phyloP scores from a whole-genome alignment of 2,113 vertebrate genomes.

The Eurypyga helias region DNA sequence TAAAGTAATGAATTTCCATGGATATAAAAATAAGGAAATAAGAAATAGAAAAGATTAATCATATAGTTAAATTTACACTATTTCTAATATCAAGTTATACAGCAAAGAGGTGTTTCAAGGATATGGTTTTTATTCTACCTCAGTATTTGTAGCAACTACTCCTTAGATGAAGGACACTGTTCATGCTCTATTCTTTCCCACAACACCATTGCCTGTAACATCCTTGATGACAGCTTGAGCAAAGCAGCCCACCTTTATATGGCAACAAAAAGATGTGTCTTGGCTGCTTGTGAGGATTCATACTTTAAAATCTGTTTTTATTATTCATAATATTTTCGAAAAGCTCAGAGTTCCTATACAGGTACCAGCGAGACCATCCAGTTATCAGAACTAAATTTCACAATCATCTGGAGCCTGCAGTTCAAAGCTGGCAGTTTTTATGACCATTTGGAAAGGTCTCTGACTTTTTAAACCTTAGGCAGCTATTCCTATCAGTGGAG shows the following conservation, averaged over 20 bases:
- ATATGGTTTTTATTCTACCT: background rate
- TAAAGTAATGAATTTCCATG: background rate
- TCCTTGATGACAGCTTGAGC: background rate
- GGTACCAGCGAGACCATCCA: background rate
- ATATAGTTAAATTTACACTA: background rate
- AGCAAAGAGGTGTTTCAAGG: rapidly evolving
- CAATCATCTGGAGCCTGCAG: background rate
- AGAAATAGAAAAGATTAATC: background rate
- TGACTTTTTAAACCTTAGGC: background rate
- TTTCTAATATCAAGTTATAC: background rate
- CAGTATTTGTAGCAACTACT: background rate
- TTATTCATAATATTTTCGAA: background rate
- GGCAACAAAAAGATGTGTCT: background rate
- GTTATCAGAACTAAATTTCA: background rate
- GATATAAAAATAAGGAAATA: background rate
- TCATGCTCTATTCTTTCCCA: background rate
- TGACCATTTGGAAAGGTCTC: background rate
- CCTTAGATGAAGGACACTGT: background rate
- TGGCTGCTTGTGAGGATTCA: background rate
- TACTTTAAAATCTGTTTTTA: background rate
- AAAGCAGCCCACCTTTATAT: background rate
- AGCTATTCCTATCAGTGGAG: background rate
- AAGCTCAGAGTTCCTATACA: background rate
- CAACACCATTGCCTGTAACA: background rate
- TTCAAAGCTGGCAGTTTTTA: background rate